Conservation (phyloP, 2,888 invertebrate species). For the Drosophila kuntzei region DNA sequence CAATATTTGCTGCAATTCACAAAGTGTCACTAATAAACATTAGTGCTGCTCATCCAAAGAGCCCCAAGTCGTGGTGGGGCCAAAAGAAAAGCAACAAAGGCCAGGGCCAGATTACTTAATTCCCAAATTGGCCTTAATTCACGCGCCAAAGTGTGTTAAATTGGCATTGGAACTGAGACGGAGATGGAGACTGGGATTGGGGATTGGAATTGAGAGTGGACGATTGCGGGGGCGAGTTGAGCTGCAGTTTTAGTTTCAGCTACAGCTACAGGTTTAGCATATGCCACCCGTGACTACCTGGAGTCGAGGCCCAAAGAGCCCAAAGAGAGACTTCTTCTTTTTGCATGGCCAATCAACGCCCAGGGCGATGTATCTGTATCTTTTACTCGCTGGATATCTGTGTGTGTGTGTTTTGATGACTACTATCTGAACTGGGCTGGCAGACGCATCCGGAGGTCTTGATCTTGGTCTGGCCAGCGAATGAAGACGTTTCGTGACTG, state of each 20-base stretch:
- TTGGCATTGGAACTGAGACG: slow-evolving; percentile 60
- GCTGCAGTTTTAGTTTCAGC: slow-evolving; percentile 51
- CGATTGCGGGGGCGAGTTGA: slow-evolving; percentile 57
- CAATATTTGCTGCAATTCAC: slow-evolving; percentile 46
- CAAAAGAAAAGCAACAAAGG: slow-evolving; percentile 34
- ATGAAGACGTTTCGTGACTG: slow-evolving; percentile 85
- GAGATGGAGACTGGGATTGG: background rate
- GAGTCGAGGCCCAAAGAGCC: slow-evolving; percentile 29
- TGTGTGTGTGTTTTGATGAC: slow-evolving; percentile 60
- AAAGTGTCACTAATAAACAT: slow-evolving; percentile 72
- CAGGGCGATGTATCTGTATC: slow-evolving; percentile 63
- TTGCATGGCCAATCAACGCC: slow-evolving; percentile 82
- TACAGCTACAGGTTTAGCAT: slow-evolving; percentile 62
- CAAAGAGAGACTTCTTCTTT: slow-evolving; percentile 38
- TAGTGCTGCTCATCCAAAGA: slow-evolving; percentile 44
- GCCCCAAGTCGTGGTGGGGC: slow-evolving; percentile 11
- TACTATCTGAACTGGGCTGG: slow-evolving; percentile 64
- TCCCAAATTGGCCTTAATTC: slow-evolving; percentile 84
- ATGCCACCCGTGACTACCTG: slow-evolving; percentile 82
- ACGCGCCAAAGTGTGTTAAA: slow-evolving; percentile 84
- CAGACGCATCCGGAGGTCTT: slow-evolving; percentile 79
- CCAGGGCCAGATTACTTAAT: slow-evolving; percentile 82
- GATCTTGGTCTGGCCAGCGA: slow-evolving; percentile 65
- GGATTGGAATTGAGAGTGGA: slow-evolving; percentile 22
- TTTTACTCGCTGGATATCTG: slow-evolving; percentile 25